Percentiles rank a stretch among this genome's conserved stretches.
phyloP scores from a whole-genome alignment of 2,888 invertebrate genomes.

The Cerastoderma edule region DNA sequence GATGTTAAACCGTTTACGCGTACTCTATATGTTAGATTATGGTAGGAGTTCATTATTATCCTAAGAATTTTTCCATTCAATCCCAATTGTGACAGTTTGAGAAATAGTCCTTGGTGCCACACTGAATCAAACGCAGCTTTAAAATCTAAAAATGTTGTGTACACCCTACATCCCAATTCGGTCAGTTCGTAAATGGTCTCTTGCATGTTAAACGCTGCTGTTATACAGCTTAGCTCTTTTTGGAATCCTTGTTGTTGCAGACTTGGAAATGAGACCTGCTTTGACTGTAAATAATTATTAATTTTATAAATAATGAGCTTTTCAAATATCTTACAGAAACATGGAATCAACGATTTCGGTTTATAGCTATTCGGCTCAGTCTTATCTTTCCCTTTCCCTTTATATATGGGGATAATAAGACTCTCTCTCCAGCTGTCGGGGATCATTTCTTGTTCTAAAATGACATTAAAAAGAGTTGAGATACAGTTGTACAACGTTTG shows the following conservation, averaged over 20 bases:
- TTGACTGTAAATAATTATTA: not conserved
- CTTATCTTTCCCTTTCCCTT: not conserved
- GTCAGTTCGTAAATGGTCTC: slow-evolving; percentile 16
- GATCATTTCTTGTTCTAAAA: not conserved
- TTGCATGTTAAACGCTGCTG: slow-evolving; percentile 27
- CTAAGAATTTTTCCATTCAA: slow-evolving; percentile 17
- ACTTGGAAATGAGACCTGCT: not conserved
- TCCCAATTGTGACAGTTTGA: slow-evolving; percentile 19
- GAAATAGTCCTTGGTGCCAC: slow-evolving; percentile 19
- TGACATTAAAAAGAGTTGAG: not conserved
- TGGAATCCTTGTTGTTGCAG: slow-evolving; percentile 29
- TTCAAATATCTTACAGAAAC: slow-evolving; percentile 15
- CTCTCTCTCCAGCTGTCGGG: too few relatives aligned
- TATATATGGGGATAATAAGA: not conserved
- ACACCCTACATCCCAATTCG: slow-evolving; percentile 4
- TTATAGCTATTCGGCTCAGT: not conserved
- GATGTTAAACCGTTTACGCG: slow-evolving; percentile 1
- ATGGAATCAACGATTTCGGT: slow-evolving; percentile 1
- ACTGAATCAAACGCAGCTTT: slow-evolving; percentile 27
- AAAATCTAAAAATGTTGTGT: slow-evolving; percentile 10
- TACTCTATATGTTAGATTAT: slow-evolving; percentile 2
- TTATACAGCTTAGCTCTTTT: slow-evolving; percentile 20
- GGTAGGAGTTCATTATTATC: slow-evolving; percentile 2
- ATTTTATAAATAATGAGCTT: not conserved
- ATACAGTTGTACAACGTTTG: not conserved